Evolutionary conservation across 2,888 invertebrate genomes (phyloP).

Genomic region (Tetranychus truncatus): DNA sequence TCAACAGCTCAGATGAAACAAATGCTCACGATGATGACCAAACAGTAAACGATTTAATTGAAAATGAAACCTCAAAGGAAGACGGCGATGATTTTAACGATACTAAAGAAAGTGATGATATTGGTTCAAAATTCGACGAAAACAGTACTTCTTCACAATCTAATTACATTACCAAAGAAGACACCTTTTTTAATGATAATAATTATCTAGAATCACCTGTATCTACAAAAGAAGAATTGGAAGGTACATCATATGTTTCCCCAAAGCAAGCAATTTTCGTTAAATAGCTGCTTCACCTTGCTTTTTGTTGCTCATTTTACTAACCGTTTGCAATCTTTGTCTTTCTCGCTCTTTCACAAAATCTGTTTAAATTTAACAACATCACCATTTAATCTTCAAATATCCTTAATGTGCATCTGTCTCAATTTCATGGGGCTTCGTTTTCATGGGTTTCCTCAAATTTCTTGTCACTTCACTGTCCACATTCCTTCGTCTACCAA

Average conservation of each 20-base stretch:
- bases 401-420: not conserved
- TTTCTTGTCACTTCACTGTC: not conserved
- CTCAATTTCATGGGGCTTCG: not conserved
- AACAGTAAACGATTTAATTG: constrained; percentile 4
- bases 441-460: not conserved
- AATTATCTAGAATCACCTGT: not conserved
- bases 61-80: not conserved
- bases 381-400: too few species aligned
- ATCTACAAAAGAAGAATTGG: not conserved
- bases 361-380: too few species aligned
- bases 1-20: constrained; percentile 16
- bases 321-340: not conserved
- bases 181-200: not conserved
- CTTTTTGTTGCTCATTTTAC: not conserved
- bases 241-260: not conserved
- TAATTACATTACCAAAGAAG: not conserved
- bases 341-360: not conserved
- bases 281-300: not conserved
- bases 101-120: not conserved
- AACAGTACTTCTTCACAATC: constrained; percentile 1
- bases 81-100: not conserved
- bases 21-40: not conserved
- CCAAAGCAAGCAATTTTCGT: not conserved
- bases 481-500: not conserved
- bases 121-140: not conserved